phyloP scores from a whole-genome alignment of 37 sponge, comb jelly and placozoan species.

The Axinella damicornis region DNA sequence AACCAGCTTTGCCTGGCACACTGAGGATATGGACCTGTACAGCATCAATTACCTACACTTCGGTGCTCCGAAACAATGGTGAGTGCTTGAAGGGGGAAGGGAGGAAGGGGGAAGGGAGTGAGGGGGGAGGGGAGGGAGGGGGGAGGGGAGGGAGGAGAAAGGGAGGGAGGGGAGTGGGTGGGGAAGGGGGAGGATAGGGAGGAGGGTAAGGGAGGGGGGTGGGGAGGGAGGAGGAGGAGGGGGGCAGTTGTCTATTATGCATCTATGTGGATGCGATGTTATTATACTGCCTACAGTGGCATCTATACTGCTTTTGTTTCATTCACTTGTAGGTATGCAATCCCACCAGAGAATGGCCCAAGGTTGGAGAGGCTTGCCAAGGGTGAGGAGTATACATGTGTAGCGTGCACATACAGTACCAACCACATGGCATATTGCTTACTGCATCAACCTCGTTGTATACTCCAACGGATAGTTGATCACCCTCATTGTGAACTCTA shows the following conservation, averaged over 20 bases:
- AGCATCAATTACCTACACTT: conserved; percentile 98
- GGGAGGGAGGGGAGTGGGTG: no score
- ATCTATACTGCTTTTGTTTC: neutral
- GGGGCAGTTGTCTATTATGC: neutral
- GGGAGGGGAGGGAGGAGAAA: no score
- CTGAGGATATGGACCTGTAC: conserved; percentile 99
- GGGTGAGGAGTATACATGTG: conserved; percentile 21
- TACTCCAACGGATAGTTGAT: neutral
- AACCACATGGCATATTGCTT: no score
- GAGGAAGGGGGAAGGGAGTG: neutral
- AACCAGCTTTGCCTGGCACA: conserved; percentile 98
- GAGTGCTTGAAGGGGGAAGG: no score
- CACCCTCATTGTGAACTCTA: neutral
- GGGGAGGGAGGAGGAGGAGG: no score
- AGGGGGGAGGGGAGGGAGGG: neutral
- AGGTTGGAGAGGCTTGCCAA: conserved; percentile 86
- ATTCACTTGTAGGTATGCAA: conserved; percentile 71
- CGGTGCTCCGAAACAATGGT: conserved; percentile 97
- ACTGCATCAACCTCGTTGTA: no score
- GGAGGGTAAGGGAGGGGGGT: neutral
- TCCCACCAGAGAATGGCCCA: conserved; percentile 86
- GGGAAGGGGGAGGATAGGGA: neutral
- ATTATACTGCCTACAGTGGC: no score
- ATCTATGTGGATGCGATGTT: neutral
- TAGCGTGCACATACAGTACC: no score